These are phyloP conservation scores for Planococcus citri DNA, from an alignment of 1,140 invertebrate genomes.

Conservation along the genomic window DNA sequence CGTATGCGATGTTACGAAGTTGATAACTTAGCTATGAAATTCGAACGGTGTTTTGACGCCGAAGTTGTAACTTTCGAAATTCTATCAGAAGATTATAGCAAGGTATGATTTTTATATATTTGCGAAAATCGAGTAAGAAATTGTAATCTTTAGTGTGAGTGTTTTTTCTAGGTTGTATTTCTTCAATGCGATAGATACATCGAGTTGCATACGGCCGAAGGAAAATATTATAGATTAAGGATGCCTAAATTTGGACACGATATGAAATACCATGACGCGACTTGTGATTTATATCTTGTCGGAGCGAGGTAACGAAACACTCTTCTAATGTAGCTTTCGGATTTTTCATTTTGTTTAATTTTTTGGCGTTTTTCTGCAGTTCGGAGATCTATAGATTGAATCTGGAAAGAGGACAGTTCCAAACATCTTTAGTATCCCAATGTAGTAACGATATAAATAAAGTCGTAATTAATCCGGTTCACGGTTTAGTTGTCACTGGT, in stretches of 20 bases:
- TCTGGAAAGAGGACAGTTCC: constrained; percentile 86
- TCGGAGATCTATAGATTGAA: constrained; percentile 90
- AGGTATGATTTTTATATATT: constrained; percentile 45
- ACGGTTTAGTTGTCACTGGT: constrained; percentile 76
- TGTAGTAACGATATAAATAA: constrained; percentile 62
- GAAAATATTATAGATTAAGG: constrained; percentile 76
- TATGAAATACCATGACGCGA: constrained; percentile 76
- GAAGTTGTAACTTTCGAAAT: constrained; percentile 82
- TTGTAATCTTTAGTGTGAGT: not conserved
- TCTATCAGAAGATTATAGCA: constrained; percentile 79
- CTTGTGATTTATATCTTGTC: constrained; percentile 85
- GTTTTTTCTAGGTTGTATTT: constrained; percentile 51
- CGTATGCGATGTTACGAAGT: constrained; percentile 92
- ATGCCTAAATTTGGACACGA: constrained; percentile 94
- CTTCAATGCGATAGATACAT: constrained; percentile 77
- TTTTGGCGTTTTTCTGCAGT: constrained; percentile 36
- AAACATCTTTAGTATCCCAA: constrained; percentile 65
- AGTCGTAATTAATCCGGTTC: constrained; percentile 74
- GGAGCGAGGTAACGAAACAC: constrained; percentile 54
- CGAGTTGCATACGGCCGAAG: constrained; percentile 88
- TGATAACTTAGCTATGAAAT: constrained; percentile 91
- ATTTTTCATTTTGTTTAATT: no score
- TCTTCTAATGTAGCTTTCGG: not conserved
- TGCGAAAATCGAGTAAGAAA: not conserved
- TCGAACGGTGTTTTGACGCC: constrained; percentile 94